Evolutionary conservation across 2,888 invertebrate species (phyloP), one percentile per base, ranked within the genome.

Genomic region (Byasa hedistus): DNA sequence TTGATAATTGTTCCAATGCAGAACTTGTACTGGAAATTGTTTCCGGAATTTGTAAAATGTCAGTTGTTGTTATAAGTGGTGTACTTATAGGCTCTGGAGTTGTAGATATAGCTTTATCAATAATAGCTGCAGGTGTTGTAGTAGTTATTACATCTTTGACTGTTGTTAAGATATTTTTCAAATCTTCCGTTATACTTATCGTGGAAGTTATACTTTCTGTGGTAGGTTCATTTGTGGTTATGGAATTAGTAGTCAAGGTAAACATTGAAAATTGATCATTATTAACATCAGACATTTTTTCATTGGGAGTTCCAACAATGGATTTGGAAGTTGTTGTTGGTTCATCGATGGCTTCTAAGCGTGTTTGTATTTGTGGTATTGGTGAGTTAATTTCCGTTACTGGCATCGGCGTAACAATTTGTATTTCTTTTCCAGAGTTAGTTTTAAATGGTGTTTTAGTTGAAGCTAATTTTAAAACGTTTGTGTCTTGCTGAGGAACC

Each of bases 401-500:
- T 66, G 80, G 76, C 55, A 75, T 72, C 44, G 78, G 75, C 69
- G 81, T 75, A 58, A 75, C 76, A 55, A 77, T 83, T 73, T 86
- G 84, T 70, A 82, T 70, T 66, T 82, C 80, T 66, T 75, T 71
- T 68, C 69, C 75, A 59, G 80, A 79, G 69, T 77, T 83, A 68
- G 76, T 72, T 70, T 81, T 79, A 21, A 76, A 69, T 60, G 83
- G 79, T 70, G 79, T 70, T 80, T 86, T 89, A 44, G 89, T 85
- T 44, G 86, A 80, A 64, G 86, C 87, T 69, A 89, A 74, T 79
- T 86, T 91, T 64, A 86, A 77, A 62, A 91, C 91, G 71, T 91
- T 91, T 64, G 91, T 82, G 70, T 87, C 86, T 78, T 86, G 87
- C 73, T 80, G 79, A 73, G 78, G 71, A 65, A 83, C 80, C 68